Evolutionary conservation across 2,797 vertebrate species (phyloP).

Genomic region (Malacoctenus gilli): DNA sequence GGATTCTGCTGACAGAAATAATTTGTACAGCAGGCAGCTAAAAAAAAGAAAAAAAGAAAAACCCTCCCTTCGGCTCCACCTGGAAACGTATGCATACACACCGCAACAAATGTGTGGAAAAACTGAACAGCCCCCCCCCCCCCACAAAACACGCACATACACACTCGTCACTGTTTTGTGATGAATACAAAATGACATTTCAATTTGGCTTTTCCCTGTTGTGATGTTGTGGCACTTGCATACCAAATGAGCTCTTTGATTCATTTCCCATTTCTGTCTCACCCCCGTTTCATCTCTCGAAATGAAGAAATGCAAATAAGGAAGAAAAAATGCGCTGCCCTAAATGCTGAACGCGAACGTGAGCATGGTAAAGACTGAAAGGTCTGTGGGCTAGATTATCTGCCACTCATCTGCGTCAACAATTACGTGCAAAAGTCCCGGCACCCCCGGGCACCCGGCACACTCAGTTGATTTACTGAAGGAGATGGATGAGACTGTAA

Average conservation of each 20-base stretch:
- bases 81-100: neutral
- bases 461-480: neutral
- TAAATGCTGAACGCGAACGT: slow-evolving; percentile 19
- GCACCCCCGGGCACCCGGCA: neutral
- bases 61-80: neutral
- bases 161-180: slow-evolving; percentile 22
- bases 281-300: slow-evolving; percentile 24
- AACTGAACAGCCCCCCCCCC: neutral
- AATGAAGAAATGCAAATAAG: slow-evolving; percentile 53
- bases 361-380: slow-evolving; percentile 8
- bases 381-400: slow-evolving; percentile 14
- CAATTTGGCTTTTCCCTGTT: slow-evolving; percentile 58
- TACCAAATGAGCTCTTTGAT: slow-evolving; percentile 48
- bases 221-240: slow-evolving; percentile 45
- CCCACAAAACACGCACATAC: slow-evolving; percentile 6
- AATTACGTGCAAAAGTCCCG: neutral
- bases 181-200: slow-evolving; percentile 63
- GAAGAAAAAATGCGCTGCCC: neutral
- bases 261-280: slow-evolving; percentile 40
- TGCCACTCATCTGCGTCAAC: slow-evolving; percentile 7
- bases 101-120: neutral
- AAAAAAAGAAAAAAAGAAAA: too few relatives aligned
- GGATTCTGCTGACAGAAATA: slow-evolving; percentile 2
- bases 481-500: too few relatives aligned
- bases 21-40: slow-evolving; percentile 8